Evolutionary conservation across 2,888 invertebrate species (phyloP).

Genomic region (Polia nebulosa): DNA sequence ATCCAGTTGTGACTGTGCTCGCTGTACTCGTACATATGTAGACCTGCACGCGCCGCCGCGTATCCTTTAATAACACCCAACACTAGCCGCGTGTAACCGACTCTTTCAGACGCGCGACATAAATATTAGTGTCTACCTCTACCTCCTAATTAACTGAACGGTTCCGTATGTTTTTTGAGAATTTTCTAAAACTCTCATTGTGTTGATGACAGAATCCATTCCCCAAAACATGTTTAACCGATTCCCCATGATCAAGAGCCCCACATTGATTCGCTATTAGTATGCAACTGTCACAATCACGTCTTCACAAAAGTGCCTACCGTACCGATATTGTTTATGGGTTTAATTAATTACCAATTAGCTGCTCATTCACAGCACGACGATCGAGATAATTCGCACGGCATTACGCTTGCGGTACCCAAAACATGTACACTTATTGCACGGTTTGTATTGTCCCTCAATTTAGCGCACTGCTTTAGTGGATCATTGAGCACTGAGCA

Average conservation of each 20-base stretch:
- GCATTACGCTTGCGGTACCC: conserved; percentile 57
- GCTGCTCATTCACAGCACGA: conserved; percentile 22
- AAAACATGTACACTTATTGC: conserved; percentile 49
- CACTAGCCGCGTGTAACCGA: conserved; percentile 72
- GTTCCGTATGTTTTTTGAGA: conserved; percentile 45
- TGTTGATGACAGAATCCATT: neutral
- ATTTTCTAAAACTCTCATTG: neutral
- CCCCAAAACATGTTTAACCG: neutral
- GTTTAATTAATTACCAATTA: conserved; percentile 55
- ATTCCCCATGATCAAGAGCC: neutral
- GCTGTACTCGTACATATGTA: conserved; percentile 65
- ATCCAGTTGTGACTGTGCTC: conserved; percentile 62
- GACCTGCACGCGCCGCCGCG: conserved; percentile 73
- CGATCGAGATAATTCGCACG: conserved; percentile 36
- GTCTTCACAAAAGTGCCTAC: conserved; percentile 28
- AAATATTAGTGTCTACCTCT: conserved; percentile 22
- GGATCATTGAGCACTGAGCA: conserved; percentile 67
- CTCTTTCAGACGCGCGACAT: conserved; percentile 73
- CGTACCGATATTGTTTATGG: conserved; percentile 24
- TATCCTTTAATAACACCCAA: conserved; percentile 82
- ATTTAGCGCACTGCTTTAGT: conserved; percentile 65
- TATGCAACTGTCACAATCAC: neutral
- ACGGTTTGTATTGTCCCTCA: conserved; percentile 65
- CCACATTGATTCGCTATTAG: neutral
- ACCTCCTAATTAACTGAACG: conserved; percentile 4